Evolutionary conservation across 1,140 invertebrate species (phyloP).

Genomic region (Drosophila carrolli): DNA sequence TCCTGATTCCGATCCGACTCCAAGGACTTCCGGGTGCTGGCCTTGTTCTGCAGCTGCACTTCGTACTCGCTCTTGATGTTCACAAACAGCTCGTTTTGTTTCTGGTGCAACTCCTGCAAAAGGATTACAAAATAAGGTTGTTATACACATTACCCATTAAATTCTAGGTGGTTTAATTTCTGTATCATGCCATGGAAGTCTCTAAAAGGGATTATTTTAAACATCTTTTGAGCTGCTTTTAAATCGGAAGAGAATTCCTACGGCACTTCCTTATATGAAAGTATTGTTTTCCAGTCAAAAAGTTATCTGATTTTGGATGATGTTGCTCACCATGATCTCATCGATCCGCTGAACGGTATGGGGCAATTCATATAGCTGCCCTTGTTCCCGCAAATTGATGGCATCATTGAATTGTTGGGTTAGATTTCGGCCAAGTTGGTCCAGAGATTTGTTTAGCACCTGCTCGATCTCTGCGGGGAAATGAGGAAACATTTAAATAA

Average conservation of each 20-base stretch:
- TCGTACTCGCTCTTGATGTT: conserved; percentile 81
- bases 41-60: conserved; percentile 68
- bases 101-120: conserved; percentile 73
- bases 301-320: neutral
- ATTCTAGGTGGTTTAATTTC: too few relatives aligned
- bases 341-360: conserved; percentile 64
- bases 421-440: conserved; percentile 67
- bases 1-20: conserved; percentile 25
- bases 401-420: conserved; percentile 70
- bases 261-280: too few relatives aligned
- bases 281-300: neutral
- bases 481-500: neutral
- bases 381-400: conserved; percentile 67
- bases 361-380: conserved; percentile 65
- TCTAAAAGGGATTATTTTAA: too few relatives aligned
- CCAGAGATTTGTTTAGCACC: conserved; percentile 63
- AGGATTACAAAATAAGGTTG: neutral
- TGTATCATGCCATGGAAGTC: too few relatives aligned
- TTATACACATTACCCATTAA: neutral
- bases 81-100: conserved; percentile 74
- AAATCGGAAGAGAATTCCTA: too few relatives aligned
- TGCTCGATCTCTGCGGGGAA: conserved; percentile 64
- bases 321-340: conserved; percentile 69
- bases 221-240: too few relatives aligned
- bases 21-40: conserved; percentile 33